Percentiles rank a stretch among this genome's conserved stretches.
These are phyloP conservation scores for Spicauda simplicius DNA, from an alignment of 2,888 invertebrate genomes.

Conservation along the genomic window DNA sequence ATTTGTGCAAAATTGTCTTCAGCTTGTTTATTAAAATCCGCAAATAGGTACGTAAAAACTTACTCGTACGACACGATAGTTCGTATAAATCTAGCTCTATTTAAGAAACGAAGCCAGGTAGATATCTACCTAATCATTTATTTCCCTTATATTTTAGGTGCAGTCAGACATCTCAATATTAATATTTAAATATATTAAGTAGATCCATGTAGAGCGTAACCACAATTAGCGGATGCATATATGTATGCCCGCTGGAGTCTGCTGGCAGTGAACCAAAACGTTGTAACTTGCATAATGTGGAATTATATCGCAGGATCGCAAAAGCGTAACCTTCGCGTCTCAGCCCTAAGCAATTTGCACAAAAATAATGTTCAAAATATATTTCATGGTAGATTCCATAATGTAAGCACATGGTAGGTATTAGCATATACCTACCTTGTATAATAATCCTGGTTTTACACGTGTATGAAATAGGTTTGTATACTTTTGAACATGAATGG, in stretches of 20 bases:
- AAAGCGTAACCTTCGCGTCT: constrained; percentile 58
- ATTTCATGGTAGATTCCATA: constrained; percentile 18
- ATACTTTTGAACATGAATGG: constrained; percentile 9
- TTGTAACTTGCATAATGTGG: constrained; percentile 77
- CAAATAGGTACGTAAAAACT: too few species aligned
- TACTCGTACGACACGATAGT: too few species aligned
- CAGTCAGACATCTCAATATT: constrained; percentile 15
- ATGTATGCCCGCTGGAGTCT: constrained; percentile 49
- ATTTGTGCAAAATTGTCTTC: too few species aligned
- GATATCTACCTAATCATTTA: not conserved
- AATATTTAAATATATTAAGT: constrained; percentile 6
- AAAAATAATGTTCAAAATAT: constrained; percentile 44
- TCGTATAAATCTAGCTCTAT: too few species aligned
- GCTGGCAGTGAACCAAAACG: constrained; percentile 80
- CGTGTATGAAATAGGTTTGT: constrained; percentile 8
- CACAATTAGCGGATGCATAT: constrained; percentile 41
- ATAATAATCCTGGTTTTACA: constrained; percentile 22
- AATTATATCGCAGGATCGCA: constrained; percentile 68
- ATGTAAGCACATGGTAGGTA: constrained; percentile 4
- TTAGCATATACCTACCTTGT: constrained; percentile 19
- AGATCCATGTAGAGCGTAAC: constrained; percentile 32
- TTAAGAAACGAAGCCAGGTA: not conserved
- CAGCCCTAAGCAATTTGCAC: constrained; percentile 70
- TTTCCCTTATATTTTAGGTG: not conserved
- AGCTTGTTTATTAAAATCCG: too few species aligned